Percentiles rank a stretch among this genome's conserved stretches.
phyloP scores from a whole-genome alignment of 2,888 invertebrate genomes.

The Tyria jacobaeae region DNA sequence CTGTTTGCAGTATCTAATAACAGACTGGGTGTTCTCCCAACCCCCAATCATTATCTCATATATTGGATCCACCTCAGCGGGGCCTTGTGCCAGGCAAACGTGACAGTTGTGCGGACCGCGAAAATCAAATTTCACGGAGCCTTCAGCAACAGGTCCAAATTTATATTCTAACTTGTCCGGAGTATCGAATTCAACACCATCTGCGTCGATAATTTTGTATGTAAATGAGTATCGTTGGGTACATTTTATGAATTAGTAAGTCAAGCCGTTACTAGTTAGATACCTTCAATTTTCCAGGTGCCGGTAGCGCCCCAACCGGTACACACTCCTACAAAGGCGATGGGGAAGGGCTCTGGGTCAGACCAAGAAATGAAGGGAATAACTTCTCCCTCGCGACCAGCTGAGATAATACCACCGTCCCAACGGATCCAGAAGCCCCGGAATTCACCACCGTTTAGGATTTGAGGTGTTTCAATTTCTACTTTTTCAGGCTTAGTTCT shows the following conservation, averaged over 20 bases:
- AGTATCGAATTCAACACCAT: slow-evolving; percentile 85
- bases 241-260: slow-evolving; percentile 68
- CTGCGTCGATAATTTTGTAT: slow-evolving; percentile 74
- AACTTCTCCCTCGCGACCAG: slow-evolving; percentile 90
- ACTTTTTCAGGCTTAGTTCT: slow-evolving; percentile 91
- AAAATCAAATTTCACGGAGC: slow-evolving; percentile 85
- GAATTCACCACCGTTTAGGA: slow-evolving; percentile 91
- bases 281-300: slow-evolving; percentile 93
- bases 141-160: slow-evolving; percentile 85
- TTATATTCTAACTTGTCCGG: slow-evolving; percentile 87
- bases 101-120: slow-evolving; percentile 89
- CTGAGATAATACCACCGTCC: slow-evolving; percentile 89
- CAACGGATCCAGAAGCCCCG: slow-evolving; percentile 95
- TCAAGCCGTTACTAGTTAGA: slow-evolving; percentile 21
- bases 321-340: slow-evolving; percentile 92
- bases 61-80: slow-evolving; percentile 87
- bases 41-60: slow-evolving; percentile 90
- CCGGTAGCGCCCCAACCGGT: slow-evolving; percentile 95
- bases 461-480: slow-evolving; percentile 90
- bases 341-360: slow-evolving; percentile 90
- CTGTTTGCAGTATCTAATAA: slow-evolving; percentile 88
- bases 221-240: slow-evolving; percentile 75
- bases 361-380: slow-evolving; percentile 91
- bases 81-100: slow-evolving; percentile 85
- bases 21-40: slow-evolving; percentile 89